Conservation (phyloP, 2,888 invertebrate species). For the Lymantria dispar region DNA sequence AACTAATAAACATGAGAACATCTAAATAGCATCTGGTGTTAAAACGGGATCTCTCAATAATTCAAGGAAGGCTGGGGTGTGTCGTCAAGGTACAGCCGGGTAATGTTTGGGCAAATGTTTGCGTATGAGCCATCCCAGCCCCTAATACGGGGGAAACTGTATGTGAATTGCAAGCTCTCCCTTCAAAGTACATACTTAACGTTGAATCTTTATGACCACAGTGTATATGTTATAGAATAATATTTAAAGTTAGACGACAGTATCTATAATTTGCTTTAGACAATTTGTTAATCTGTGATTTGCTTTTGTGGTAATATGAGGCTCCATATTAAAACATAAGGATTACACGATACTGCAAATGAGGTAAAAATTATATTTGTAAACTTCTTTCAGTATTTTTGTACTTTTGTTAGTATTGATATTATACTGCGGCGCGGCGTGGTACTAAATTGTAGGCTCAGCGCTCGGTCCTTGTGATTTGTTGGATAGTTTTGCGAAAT, state of each 20-base stretch:
- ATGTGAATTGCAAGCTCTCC: constrained; percentile 21
- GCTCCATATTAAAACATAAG: constrained; percentile 9
- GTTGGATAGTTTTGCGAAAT: too few relatives aligned
- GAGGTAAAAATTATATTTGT: constrained; percentile 5
- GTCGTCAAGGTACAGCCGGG: constrained; percentile 28
- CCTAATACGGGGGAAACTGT: constrained; percentile 24
- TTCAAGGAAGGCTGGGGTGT: constrained; percentile 36
- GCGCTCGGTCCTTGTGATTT: too few relatives aligned
- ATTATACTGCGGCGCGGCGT: constrained; percentile 26
- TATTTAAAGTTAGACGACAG: not conserved
- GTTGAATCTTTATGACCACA: constrained; percentile 4
- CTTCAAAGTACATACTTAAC: constrained; percentile 11
- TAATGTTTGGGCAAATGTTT: constrained; percentile 59
- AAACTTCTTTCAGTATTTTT: constrained; percentile 41
- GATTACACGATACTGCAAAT: constrained; percentile 27
- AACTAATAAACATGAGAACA: constrained; percentile 56
- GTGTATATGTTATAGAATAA: constrained; percentile 2
- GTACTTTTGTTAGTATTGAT: constrained; percentile 38
- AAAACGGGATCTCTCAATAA: constrained; percentile 60
- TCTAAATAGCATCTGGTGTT: constrained; percentile 63
- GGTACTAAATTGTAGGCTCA: constrained; percentile 39
- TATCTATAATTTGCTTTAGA: not conserved
- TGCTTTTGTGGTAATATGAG: constrained; percentile 4
- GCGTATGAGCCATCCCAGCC: constrained; percentile 39
- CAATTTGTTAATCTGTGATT: too few relatives aligned